Evolutionary conservation across 1,140 invertebrate genomes (phyloP), one percentile per base, ranked within the genome.

Genomic region (Drosophila rhopaloa): DNA sequence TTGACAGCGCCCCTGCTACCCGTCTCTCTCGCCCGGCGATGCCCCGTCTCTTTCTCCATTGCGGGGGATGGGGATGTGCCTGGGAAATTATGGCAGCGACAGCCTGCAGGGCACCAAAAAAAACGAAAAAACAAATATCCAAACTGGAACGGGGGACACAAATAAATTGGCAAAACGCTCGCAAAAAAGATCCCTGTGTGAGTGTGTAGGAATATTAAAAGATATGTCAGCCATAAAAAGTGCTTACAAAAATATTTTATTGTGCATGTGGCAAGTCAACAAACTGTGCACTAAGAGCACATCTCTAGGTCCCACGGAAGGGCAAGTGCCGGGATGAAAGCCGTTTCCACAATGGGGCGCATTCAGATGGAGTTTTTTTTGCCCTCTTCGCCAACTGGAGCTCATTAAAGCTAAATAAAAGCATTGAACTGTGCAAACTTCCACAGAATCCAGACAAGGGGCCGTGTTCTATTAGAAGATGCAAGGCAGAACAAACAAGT

Each of bases 111-210:
- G 73, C 73, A 76, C 57, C 56, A 46, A 68, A 77, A 77, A 66
- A 75, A 63, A 41, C 6, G 35, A 19, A 29, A 47, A 47, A 51
- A 62, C 59, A 38, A 40, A 43, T 24, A 41, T 24, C 51, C 65
- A 40, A 40, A 35, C 53, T 56, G 43, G 27, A 37, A 50, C 19
- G 37, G 41, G 67, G 65, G 68, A 54, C 55, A 56, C 57, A 65
- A 82, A 88, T 86, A 79, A 88, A 79, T 88, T 88, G 82, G 79
- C 83, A 88, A 81, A 76, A 73, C 57, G 51, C 47, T 67, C 24
- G 44, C 63, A 54, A 51, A 79, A 41, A 43, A 67, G 38, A 61
- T 59, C 16, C 32, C 10, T 37, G 41, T 59, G 38, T 54, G 47
- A 48, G 16, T 75, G n/a, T 73, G 51, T 63, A 32, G 29, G 29